Evolutionary conservation across 2,113 vertebrate species (phyloP).

Genomic region (Macquaria australasica): DNA sequence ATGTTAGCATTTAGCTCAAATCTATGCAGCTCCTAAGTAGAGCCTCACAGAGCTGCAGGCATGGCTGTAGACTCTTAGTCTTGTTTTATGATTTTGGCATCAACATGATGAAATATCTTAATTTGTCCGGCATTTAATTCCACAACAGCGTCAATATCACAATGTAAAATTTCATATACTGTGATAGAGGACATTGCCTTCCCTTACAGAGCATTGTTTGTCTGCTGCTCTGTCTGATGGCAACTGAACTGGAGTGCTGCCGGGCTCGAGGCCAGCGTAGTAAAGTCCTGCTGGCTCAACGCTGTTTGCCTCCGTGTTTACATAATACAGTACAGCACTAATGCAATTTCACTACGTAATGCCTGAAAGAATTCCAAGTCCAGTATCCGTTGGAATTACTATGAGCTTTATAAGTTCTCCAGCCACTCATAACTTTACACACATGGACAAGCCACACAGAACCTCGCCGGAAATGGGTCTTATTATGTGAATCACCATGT

Average conservation of each 20-base stretch:
- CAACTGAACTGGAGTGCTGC: neutral
- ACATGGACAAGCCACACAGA: neutral
- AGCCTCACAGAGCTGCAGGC: too few species aligned
- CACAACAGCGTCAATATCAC: too few species aligned
- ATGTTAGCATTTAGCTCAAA: too few species aligned
- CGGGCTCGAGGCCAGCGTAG: neutral
- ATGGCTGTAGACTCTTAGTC: neutral
- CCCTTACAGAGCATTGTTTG: neutral
- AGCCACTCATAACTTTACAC: slow-evolving; percentile 15
- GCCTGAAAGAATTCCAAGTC: neutral
- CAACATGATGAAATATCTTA: neutral
- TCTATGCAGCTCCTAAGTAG: too few species aligned
- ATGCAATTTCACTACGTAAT: neutral
- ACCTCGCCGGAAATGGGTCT: neutral
- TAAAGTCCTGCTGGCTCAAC: slow-evolving; percentile 2
- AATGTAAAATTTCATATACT: neutral
- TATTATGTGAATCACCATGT: neutral
- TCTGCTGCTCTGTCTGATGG: neutral
- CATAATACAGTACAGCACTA: neutral
- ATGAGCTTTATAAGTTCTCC: neutral
- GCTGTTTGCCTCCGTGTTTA: neutral
- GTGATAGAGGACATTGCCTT: too few species aligned
- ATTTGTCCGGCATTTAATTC: neutral
- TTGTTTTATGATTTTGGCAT: neutral
- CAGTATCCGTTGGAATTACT: neutral